A percentile compares a stretch with the other conserved stretches of the same genome.
Conservation (phyloP, 2,113 vertebrate species). For the Apteryx mantelli region DNA sequence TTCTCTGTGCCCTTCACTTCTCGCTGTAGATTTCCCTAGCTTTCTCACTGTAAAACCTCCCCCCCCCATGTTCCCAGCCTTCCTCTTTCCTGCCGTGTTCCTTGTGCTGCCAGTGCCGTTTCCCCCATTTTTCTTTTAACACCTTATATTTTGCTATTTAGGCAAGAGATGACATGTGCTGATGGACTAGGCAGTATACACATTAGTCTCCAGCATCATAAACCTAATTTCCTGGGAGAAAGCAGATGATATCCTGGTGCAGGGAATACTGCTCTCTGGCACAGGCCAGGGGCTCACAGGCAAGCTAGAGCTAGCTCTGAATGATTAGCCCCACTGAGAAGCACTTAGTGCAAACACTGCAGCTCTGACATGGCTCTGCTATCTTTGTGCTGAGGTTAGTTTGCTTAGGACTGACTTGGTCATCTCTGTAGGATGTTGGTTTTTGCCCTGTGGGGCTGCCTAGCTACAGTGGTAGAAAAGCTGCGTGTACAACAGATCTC, state of each 20-base stretch:
- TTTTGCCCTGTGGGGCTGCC: background rate
- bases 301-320: background rate
- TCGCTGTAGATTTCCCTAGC: background rate
- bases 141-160: background rate
- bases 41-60: background rate
- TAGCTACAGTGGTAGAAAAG: background rate
- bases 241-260: background rate
- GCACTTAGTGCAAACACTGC: accelerated
- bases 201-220: background rate
- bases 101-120: background rate
- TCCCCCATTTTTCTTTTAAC: background rate
- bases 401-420: background rate
- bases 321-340: background rate
- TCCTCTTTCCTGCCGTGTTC: background rate
- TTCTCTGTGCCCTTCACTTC: background rate
- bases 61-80: background rate
- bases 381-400: background rate
- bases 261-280: background rate
- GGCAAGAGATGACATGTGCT: background rate
- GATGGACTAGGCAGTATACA: background rate
- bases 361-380: background rate
- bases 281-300: background rate
- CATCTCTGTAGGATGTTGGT: background rate
- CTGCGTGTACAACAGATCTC: background rate
- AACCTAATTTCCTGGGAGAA: background rate